Conservation (phyloP, 1,140 invertebrate species). For the Caerostris extrusa region DNA sequence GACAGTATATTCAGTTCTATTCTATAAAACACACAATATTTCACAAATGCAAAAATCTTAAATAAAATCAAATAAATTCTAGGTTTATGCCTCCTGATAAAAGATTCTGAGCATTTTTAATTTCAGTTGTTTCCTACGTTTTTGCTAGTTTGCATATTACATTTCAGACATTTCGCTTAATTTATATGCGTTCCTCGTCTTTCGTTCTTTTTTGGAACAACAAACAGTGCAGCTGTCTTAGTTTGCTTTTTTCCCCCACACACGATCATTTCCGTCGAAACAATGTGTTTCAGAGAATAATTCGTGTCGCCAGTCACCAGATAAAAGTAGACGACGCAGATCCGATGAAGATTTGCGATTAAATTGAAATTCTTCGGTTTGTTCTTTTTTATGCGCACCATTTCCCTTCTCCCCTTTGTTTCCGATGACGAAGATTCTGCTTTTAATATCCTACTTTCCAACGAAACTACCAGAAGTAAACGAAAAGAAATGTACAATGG, state of each 20-base stretch:
- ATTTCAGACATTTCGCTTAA: background rate
- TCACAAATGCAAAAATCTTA: too few relatives aligned
- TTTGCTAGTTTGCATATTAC: background rate
- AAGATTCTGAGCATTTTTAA: too few relatives aligned
- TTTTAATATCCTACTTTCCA: background rate
- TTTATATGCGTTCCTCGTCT: background rate
- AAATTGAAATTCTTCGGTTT: background rate
- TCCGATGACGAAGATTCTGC: background rate
- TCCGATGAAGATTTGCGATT: background rate
- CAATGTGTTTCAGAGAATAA: background rate
- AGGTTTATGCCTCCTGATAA: too few relatives aligned
- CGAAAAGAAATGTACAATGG: too few relatives aligned
- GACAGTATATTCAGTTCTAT: too few relatives aligned
- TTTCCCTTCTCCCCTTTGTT: background rate
- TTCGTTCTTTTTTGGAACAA: background rate
- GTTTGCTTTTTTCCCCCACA: background rate
- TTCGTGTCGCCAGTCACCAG: background rate
- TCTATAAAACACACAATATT: too few relatives aligned
- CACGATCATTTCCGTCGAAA: conserved; percentile 2
- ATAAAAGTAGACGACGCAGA: background rate
- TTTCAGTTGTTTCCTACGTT: too few relatives aligned
- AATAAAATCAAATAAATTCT: too few relatives aligned
- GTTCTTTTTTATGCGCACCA: background rate
- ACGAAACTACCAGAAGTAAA: background rate
- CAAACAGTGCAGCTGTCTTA: background rate